Base-by-base conservation (phyloP, 2,888 invertebrate species). In the Eristalis tenax region DNA sequence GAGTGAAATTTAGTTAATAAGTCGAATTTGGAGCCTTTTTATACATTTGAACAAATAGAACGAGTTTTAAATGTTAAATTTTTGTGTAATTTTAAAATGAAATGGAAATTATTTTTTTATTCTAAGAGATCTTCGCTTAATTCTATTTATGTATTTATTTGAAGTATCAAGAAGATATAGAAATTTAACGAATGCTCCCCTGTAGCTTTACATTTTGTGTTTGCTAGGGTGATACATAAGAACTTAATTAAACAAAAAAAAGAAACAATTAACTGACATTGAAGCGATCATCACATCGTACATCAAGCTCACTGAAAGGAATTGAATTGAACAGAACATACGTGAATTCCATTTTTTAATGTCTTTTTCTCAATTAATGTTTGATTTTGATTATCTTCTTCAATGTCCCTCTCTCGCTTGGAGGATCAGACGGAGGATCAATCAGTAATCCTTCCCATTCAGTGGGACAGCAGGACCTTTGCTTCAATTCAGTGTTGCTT, bases 191-290 rank as follows among this genome's bases (percentile, higher is more conserved):
- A 57, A 86, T 86, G 86, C 86, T 86, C 86, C 83, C 86, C 59
- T 23, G 40, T 83, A 83, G 71, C 50, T 63, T 73, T 73, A 73
- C 61, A 56, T 86, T 81, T 85, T 64, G 40, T 64, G 40, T 85
- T 86, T 82, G 77, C 85, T 82, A 78, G 77, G 85, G 82, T 86
- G 82, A 86, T 86, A 70, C 61, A 69, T 63, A 81, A 64, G 50
- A 50, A 50, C 50, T n/a, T 50, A 50, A 50, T 50, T 38, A 38
- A 64, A 40, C 56, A 38, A 59, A 50, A 65, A 70, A 23, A 35
- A 35, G 23, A 69, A 32, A 35, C 76, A 77, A 56, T 50, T 82
- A 76, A 77, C 71, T 15, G 57, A 28, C 64, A 77, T 64, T 70
- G 80, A 68, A 73, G 38, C 63, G 68, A 71, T 10, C 61, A 5